Evolutionary conservation across 2,797 vertebrate genomes (phyloP).

Genomic region (Gephyroberyx darwinii): DNA sequence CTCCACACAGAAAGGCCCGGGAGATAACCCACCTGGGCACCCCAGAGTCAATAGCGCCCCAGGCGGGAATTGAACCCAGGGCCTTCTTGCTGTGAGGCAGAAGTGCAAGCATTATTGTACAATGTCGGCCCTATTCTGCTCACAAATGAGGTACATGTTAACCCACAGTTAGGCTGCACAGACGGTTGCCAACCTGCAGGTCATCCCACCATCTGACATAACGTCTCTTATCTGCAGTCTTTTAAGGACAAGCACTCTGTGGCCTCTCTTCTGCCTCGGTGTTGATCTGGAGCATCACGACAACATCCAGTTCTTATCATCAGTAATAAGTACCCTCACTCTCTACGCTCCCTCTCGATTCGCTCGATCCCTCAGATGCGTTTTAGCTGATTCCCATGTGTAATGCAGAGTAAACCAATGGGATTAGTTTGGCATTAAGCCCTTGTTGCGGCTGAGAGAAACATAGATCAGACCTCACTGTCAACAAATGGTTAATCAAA

Average conservation of each 20-base stretch:
- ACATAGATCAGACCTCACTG: constrained; percentile 7
- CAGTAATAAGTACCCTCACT: background rate
- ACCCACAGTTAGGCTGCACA: constrained; percentile 1
- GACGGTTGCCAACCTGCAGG: constrained; percentile 10
- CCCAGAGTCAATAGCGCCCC: no score
- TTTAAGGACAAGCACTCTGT: constrained; percentile 16
- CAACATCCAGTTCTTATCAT: background rate
- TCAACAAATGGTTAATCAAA: constrained; percentile 15
- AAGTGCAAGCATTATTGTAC: no score
- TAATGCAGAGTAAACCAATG: constrained; percentile 50
- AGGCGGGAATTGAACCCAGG: no score
- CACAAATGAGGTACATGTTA: constrained; percentile 37
- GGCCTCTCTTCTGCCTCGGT: constrained; percentile 25
- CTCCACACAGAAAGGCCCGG: no score
- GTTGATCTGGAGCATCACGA: constrained; percentile 18
- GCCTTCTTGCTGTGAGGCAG: no score
- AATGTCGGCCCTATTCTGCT: constrained; percentile 36
- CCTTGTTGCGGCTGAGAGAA: constrained; percentile 1
- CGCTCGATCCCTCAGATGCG: background rate
- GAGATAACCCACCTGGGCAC: no score
- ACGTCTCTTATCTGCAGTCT: constrained; percentile 1
- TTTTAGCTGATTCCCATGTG: background rate
- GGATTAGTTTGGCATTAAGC: constrained; percentile 35
- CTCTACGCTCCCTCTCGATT: background rate
- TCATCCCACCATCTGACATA: constrained; percentile 4